Conservation (phyloP, 2,888 invertebrate genomes). For the Podabrus alpinus region DNA sequence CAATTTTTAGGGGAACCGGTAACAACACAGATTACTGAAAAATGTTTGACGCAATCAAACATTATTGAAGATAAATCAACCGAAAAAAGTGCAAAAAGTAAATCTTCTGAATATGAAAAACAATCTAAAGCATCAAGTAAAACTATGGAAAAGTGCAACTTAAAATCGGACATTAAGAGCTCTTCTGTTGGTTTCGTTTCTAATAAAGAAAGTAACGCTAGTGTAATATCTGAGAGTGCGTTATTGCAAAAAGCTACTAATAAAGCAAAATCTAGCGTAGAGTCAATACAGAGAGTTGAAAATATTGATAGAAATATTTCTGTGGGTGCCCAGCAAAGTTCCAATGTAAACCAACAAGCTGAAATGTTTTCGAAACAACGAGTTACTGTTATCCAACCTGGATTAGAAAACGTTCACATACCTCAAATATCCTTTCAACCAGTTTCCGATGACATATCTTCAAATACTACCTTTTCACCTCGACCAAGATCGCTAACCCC, state of each 20-base stretch:
- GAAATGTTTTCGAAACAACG: slow-evolving; percentile 40
- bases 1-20: slow-evolving; percentile 10
- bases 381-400: slow-evolving; percentile 45
- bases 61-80: slow-evolving; percentile 24
- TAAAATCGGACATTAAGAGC: neutral
- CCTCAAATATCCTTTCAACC: slow-evolving; percentile 58
- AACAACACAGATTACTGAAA: slow-evolving; percentile 16
- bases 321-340: neutral
- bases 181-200: neutral
- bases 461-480: slow-evolving; percentile 60
- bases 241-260: neutral
- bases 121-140: neutral
- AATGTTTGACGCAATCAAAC: slow-evolving; percentile 13
- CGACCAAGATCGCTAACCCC: slow-evolving; percentile 68
- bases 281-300: neutral
- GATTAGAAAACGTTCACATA: slow-evolving; percentile 53
- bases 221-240: neutral
- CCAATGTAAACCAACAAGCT: neutral
- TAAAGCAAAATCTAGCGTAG: neutral
- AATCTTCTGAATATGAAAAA: neutral
- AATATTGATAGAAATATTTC: neutral
- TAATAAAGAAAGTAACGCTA: neutral
- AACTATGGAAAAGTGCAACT: neutral
- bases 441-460: slow-evolving; percentile 59
- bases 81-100: slow-evolving; percentile 3